A percentile compares a stretch with the other conserved stretches of the same genome.
Conservation (phyloP, 2,113 vertebrate genomes). For the Ptychochromis oligacanthus region DNA sequence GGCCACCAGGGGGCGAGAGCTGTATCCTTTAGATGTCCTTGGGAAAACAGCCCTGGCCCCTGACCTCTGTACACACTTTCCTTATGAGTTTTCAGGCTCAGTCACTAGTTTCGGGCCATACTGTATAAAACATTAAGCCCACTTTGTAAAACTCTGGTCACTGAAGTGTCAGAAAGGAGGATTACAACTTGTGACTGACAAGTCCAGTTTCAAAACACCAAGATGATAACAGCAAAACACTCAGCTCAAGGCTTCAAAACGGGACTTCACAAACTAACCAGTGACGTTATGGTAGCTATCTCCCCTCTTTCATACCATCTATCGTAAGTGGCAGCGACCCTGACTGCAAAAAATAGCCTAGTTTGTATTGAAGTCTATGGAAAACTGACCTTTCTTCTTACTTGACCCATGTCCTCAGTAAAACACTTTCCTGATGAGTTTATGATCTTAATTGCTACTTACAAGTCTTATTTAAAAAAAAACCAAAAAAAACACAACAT, state of each 20-base stretch:
- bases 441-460: background rate
- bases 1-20: too few species aligned
- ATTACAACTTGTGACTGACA: background rate
- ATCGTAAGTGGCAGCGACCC: too few species aligned
- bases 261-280: background rate
- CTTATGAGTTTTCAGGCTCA: background rate
- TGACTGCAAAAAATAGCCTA: rapidly evolving
- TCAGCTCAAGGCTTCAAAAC: too few species aligned
- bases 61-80: background rate
- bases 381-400: background rate
- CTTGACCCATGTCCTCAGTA: background rate
- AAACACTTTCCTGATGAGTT: background rate
- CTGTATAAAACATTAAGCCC: background rate
- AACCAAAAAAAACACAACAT: background rate
- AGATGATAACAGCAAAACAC: too few species aligned
- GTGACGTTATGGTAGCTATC: too few species aligned
- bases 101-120: background rate
- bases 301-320: too few species aligned
- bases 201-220: background rate
- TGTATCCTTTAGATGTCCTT: too few species aligned
- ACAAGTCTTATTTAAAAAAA: too few species aligned
- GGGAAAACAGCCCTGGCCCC: background rate
- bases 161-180: background rate
- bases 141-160: background rate
- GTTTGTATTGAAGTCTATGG: too few species aligned